Evolutionary conservation across 2,888 invertebrate species (phyloP), one percentile per base, ranked within the genome.

Genomic region (Synanthedon andrenaeformis): DNA sequence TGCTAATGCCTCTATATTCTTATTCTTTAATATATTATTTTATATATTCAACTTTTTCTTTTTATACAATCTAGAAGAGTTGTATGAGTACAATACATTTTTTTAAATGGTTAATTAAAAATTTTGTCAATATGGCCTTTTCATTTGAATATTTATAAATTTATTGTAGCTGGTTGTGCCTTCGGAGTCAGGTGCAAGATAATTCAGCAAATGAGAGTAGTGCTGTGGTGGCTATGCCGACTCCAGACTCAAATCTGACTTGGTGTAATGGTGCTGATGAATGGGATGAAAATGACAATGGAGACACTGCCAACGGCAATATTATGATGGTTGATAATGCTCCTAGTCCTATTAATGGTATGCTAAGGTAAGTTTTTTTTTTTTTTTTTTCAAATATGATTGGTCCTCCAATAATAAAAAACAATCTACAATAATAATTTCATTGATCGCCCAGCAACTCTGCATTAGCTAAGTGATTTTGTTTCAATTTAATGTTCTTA

Each of bases 221-320:
- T 58, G 63, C 74, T 12, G 72, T 72, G 53, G 84, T 82, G 11
- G 71, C 67, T 8, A 74, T 82, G 55, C 83, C 84, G 2, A 73
- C 62, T 67, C 60, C 72, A 60, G 69, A 82, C 63, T 57, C 78
- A 49, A 83, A 88, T 65, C 60, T 90, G 62, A 69, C 90, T 65
- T 96, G 96, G 95, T 92, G 94, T 63, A 89, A 89, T 48, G 93
- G 92, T 49, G 92, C 93, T 1, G 94, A 96, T 70, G 92, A 93
- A 58, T 94, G 94, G 94, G 84, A 85, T 67, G 89, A 84, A 64
- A 83, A 82, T 78, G 75, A 89, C 42, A 84, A 83, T 77, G 70
- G 84, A 19, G 91, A 91, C 56, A 91, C 93, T 62, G 91, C 92
- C 56, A 94, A 94, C 80, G 94, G 94, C 6, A 94, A 95, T 82